Conservation (phyloP, 2,797 vertebrate genomes). For the Eupleurogrammus muticus region DNA sequence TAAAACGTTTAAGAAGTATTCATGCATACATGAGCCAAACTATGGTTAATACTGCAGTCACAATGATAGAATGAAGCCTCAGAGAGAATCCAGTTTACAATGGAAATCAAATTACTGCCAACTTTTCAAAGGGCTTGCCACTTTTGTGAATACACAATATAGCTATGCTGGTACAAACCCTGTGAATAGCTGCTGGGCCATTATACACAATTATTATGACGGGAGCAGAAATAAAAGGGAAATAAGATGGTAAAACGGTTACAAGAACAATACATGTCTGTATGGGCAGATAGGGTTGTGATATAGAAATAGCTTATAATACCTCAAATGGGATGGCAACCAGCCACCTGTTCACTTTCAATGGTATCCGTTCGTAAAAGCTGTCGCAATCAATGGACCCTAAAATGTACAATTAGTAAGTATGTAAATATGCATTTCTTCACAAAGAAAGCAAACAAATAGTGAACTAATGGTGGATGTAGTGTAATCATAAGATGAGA, state of each 20-base stretch:
- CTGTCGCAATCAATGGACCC: constrained; percentile 96
- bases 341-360: constrained; percentile 92
- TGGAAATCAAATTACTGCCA: too few species aligned
- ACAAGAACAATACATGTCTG: neutral
- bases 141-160: too few species aligned
- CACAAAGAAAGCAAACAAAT: constrained; percentile 65
- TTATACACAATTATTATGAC: neutral
- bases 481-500: constrained; percentile 71
- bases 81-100: too few species aligned
- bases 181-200: neutral
- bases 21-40: too few species aligned
- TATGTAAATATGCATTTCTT: constrained; percentile 88
- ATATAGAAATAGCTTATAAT: constrained; percentile 83
- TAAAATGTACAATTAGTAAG: constrained; percentile 95
- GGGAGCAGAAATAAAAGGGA: constrained; percentile 1
- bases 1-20: too few species aligned
- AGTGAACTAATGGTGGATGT: constrained; percentile 53
- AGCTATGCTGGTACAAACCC: too few species aligned
- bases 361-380: constrained; percentile 98
- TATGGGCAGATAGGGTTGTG: constrained; percentile 4
- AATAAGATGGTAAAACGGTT: constrained; percentile 24
- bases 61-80: too few species aligned
- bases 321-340: constrained; percentile 91
- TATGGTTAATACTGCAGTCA: too few species aligned
- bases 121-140: too few species aligned